Conservation (phyloP, 1,140 invertebrate species). For the Drosophila prosaltans region DNA sequence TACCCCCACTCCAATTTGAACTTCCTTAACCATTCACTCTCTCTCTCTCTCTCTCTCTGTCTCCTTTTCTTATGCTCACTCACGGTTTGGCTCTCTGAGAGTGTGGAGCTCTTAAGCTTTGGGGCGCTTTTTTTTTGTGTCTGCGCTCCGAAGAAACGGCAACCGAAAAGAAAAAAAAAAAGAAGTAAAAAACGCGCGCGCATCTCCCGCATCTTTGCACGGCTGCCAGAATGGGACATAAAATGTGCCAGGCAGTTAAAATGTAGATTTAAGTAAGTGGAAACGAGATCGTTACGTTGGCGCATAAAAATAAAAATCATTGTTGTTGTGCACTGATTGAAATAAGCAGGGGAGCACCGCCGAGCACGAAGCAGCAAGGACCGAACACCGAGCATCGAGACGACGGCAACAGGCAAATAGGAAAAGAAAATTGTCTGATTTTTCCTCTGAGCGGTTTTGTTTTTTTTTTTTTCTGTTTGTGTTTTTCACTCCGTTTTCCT, state of each 20-base stretch:
- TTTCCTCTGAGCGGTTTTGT: slow-evolving; percentile 21
- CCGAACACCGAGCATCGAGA: slow-evolving; percentile 19
- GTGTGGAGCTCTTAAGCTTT: slow-evolving; percentile 27
- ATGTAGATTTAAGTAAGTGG: slow-evolving; percentile 83
- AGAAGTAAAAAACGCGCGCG: slow-evolving; percentile 57
- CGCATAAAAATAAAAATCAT: slow-evolving; percentile 83
- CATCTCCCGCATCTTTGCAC: slow-evolving; percentile 56
- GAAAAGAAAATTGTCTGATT: slow-evolving; percentile 39
- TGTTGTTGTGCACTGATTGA: slow-evolving; percentile 82
- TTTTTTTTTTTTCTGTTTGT: not conserved
- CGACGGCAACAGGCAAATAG: slow-evolving; percentile 43
- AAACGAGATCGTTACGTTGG: slow-evolving; percentile 83
- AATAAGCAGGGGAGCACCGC: slow-evolving; percentile 55
- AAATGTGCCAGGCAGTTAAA: slow-evolving; percentile 83
- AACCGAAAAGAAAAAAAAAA: slow-evolving; percentile 30
- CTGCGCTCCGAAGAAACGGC: slow-evolving; percentile 6
- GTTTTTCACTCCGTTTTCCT: slow-evolving; percentile 61
- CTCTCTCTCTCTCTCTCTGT: slow-evolving; percentile 9
- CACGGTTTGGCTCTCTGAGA: slow-evolving; percentile 37
- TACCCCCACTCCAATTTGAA: not conserved
- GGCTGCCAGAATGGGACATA: slow-evolving; percentile 82
- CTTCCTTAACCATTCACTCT: not conserved
- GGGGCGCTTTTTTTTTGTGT: slow-evolving; percentile 33
- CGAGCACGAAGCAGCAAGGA: slow-evolving; percentile 31
- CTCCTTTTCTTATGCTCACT: slow-evolving; percentile 15